These are phyloP conservation scores for Lasioglossum morio DNA, from an alignment of 2,888 invertebrate species.

Conservation along the genomic window DNA sequence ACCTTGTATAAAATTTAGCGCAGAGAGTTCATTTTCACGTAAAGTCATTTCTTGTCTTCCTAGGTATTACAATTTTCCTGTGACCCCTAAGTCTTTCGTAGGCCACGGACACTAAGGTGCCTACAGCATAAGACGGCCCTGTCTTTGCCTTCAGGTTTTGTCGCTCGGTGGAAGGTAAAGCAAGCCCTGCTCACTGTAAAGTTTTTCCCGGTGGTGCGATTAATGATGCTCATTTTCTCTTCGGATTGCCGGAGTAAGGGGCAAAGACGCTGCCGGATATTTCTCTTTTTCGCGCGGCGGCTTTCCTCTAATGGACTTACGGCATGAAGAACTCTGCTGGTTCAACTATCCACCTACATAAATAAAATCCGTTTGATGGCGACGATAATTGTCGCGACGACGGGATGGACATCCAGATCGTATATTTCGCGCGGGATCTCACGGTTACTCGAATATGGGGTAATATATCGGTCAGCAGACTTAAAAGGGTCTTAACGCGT, in stretches of 20 bases:
- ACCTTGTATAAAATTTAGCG: too few species aligned
- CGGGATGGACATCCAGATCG: neutral
- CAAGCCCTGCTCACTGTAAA: conserved; percentile 37
- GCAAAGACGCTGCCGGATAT: conserved; percentile 27
- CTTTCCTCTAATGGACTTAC: conserved; percentile 55
- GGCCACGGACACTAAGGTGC: neutral
- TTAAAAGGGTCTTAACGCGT: neutral
- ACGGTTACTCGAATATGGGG: neutral
- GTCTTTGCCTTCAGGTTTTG: conserved; percentile 28
- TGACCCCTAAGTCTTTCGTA: neutral
- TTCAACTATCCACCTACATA: conserved; percentile 27
- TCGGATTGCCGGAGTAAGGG: conserved; percentile 44
- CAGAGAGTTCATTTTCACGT: neutral
- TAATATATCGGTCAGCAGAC: neutral
- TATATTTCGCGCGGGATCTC: conserved; percentile 2
- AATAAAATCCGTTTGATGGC: conserved; percentile 37
- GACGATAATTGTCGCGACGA: conserved; percentile 37
- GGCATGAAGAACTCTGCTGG: conserved; percentile 23
- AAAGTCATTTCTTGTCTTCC: neutral
- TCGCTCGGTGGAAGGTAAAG: conserved; percentile 23
- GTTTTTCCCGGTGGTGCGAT: conserved; percentile 57
- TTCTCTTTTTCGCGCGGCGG: conserved; percentile 38
- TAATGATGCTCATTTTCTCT: conserved; percentile 70
- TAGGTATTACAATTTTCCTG: neutral
- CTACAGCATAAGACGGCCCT: neutral